Conservation (phyloP, 2,888 invertebrate species). For the Tenthredo livida region DNA sequence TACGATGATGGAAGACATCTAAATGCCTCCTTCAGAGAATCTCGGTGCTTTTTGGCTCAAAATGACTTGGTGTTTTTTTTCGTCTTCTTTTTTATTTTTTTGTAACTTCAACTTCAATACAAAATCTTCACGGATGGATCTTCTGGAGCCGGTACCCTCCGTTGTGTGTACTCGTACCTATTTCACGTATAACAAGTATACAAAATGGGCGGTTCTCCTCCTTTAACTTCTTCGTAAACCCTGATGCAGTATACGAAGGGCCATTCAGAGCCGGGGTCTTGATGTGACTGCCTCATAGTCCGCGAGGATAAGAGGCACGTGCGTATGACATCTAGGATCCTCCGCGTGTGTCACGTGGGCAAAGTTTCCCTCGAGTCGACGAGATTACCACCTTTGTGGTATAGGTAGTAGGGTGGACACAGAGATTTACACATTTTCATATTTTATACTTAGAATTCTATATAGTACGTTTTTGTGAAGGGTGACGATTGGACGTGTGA, state of each 20-base stretch:
- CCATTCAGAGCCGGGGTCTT: constrained; percentile 31
- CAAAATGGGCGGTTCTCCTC: neutral
- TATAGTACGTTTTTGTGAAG: neutral
- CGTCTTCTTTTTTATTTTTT: no score
- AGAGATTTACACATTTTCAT: neutral
- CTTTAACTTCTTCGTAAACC: neutral
- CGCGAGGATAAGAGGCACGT: constrained; percentile 40
- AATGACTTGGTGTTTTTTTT: neutral
- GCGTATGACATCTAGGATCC: constrained; percentile 27
- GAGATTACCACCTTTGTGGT: neutral
- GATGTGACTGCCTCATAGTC: constrained; percentile 31
- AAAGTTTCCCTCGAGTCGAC: neutral
- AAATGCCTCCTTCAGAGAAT: neutral
- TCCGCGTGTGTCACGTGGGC: constrained; percentile 12
- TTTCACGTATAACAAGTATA: neutral
- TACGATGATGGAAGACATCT: neutral
- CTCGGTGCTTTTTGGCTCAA: neutral
- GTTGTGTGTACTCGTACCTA: no score
- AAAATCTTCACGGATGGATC: neutral
- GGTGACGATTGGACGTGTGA: neutral
- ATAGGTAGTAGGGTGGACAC: neutral
- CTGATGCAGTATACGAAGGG: neutral
- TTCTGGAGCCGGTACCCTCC: no score
- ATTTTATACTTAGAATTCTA: neutral
- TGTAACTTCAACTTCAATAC: neutral